Base-by-base conservation (phyloP, 1,140 invertebrate species). In the Metaphire vulgaris region DNA sequence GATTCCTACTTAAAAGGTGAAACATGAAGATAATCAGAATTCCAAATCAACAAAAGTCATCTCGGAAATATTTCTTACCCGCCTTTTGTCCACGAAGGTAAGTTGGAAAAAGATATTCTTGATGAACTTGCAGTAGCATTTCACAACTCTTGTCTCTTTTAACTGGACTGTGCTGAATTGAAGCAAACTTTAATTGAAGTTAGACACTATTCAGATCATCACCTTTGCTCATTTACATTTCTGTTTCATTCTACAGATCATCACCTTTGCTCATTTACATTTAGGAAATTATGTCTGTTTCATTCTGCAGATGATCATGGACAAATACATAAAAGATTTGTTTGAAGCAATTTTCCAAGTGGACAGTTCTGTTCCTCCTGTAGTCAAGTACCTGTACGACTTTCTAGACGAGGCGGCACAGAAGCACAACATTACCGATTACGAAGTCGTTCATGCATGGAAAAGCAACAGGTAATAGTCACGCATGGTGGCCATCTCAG, bases 311-410 rank as follows among this genome's bases (percentile, higher is more conserved):
- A 94, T 95, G 80, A 98, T 96, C 1, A 87, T 99, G 78, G 96
- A 99, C 87, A 97, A 98, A 86, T 99, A 99, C 88, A 95, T 99
- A 31, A 97, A 99, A 86, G 96, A 99, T 87, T 89, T 99, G 28
- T 98, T 99, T 85, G 95, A 98, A 85, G 98, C 95, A 78, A 98
- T 99, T 82, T 79, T 79, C 29, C 81, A 79, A 2, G 76, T 73
- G 26, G 80, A 77, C 74, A 76, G 77, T n/a, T 75, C 69, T 30
- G 87, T 99, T 80, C 97, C 97, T 70, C 89, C 98, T 76, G 96
- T 96, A 77, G 97, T 99, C 81, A 99, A 99, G 87, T 99, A 99
- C 84, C 96, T 99, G 95, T 99, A 99, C 88, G 97, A 99, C 88
- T 99, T 99, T 86, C 89, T 99, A 78, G 97, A 99, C 86, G 95